Percentiles rank a stretch among this genome's conserved stretches.
phyloP scores from a whole-genome alignment of 2,888 invertebrate species.

The Scaptomyza polygonia region DNA sequence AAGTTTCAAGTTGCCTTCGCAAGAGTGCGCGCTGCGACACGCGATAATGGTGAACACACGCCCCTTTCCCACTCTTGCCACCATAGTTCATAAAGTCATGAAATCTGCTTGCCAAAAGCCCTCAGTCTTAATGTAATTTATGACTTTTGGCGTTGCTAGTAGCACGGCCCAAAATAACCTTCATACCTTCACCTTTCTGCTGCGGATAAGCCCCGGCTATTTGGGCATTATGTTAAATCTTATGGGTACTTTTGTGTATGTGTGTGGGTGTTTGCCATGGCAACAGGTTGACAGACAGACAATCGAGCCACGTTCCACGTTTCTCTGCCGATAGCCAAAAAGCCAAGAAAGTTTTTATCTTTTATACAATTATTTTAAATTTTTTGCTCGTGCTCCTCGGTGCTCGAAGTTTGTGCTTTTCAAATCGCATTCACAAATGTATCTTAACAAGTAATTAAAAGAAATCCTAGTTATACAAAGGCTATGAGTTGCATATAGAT shows the following conservation, averaged over 20 bases:
- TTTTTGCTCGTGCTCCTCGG: too few species aligned
- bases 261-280: conserved; percentile 44
- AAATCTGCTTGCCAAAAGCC: conserved; percentile 20
- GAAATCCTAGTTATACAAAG: too few species aligned
- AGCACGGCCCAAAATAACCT: conserved; percentile 3
- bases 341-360: too few species aligned
- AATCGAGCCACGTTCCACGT: background rate
- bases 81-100: background rate
- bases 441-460: too few species aligned
- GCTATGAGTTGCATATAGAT: too few species aligned
- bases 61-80: background rate
- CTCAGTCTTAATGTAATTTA: conserved; percentile 53
- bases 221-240: conserved; percentile 61
- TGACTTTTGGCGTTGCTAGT: conserved; percentile 42
- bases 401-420: too few species aligned
- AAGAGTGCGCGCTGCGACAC: conserved; percentile 26
- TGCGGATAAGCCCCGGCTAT: conserved; percentile 20
- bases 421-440: too few species aligned
- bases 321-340: too few species aligned
- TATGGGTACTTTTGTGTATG: conserved; percentile 33
- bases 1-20: conserved; percentile 40
- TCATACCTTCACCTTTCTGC: background rate
- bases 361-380: too few species aligned
- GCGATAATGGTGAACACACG: conserved; percentile 43
- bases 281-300: conserved; percentile 56